Percentiles rank a stretch among this genome's conserved stretches.
Evolutionary conservation across 2,888 invertebrate species (phyloP).

Genomic region (Vanessa cardui): DNA sequence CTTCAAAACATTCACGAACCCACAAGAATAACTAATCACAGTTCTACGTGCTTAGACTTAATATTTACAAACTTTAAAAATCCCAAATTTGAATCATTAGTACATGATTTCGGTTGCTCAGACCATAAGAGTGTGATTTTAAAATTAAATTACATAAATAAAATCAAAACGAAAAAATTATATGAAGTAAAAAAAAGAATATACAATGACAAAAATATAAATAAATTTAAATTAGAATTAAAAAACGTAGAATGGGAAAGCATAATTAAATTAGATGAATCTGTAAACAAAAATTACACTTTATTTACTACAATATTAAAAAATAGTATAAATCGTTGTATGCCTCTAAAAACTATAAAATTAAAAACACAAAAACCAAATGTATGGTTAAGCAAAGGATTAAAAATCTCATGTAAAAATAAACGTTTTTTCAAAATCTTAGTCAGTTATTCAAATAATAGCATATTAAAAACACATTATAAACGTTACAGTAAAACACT

Average conservation of each 20-base stretch:
- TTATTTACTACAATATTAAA: constrained; percentile 13
- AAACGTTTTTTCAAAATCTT: neutral
- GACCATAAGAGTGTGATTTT: constrained; percentile 1
- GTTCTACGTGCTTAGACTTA: constrained; percentile 35
- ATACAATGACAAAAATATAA: constrained; percentile 21
- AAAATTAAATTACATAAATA: neutral
- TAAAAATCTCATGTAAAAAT: constrained; percentile 3
- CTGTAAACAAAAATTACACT: constrained; percentile 32
- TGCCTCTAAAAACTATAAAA: constrained; percentile 19
- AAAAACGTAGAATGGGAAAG: constrained; percentile 19
- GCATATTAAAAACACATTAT: no score
- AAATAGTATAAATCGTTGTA: constrained; percentile 16
- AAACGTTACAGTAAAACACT: no score
- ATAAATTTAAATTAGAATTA: constrained; percentile 23
- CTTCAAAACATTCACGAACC: constrained; percentile 31
- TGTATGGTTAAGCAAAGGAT: constrained; percentile 1
- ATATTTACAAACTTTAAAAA: constrained; percentile 35
- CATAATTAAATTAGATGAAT: constrained; percentile 14
- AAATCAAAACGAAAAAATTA: constrained; percentile 1
- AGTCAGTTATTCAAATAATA: no score
- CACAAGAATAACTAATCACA: constrained; percentile 31
- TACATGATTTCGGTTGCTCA: constrained; percentile 5
- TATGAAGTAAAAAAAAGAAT: constrained; percentile 9
- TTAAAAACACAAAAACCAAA: constrained; percentile 5
- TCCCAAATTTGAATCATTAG: neutral